phyloP scores from a whole-genome alignment of 2,113 vertebrate genomes.

The Pipa parva region DNA sequence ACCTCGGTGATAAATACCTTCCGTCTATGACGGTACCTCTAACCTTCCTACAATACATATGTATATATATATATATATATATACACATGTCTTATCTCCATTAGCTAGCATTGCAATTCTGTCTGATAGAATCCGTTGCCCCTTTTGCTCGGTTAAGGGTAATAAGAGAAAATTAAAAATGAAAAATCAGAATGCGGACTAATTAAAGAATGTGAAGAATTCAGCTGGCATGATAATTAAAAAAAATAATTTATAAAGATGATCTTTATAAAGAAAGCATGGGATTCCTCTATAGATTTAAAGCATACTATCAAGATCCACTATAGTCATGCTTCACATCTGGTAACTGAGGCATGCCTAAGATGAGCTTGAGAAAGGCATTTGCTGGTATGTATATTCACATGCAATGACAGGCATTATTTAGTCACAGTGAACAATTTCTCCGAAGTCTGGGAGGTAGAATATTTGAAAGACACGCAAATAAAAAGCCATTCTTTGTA shows the following conservation, averaged over 20 bases:
- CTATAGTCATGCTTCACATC: constrained; percentile 7
- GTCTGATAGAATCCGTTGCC: too few species aligned
- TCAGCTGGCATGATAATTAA: background rate
- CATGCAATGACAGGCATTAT: background rate
- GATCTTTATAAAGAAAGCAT: constrained; percentile 5
- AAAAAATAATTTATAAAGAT: background rate
- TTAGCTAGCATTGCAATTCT: too few species aligned
- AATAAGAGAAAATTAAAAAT: background rate
- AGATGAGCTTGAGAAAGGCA: background rate
- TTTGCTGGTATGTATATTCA: background rate
- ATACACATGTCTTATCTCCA: background rate
- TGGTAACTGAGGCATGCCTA: constrained; percentile 8
- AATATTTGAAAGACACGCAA: background rate
- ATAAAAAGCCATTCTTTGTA: background rate
- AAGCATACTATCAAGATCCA: constrained; percentile 1
- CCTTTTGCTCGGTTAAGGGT: too few species aligned
- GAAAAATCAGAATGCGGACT: background rate
- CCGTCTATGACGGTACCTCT: too few species aligned
- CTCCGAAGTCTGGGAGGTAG: background rate
- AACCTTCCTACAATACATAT: too few species aligned
- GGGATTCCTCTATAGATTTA: background rate
- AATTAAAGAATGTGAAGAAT: constrained; percentile 8
- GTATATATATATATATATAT: too few species aligned
- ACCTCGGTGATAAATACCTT: too few species aligned
- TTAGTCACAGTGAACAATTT: constrained; percentile 15